phyloP scores from a whole-genome alignment of 2,888 invertebrate species.

The Cosmia trapezina region DNA sequence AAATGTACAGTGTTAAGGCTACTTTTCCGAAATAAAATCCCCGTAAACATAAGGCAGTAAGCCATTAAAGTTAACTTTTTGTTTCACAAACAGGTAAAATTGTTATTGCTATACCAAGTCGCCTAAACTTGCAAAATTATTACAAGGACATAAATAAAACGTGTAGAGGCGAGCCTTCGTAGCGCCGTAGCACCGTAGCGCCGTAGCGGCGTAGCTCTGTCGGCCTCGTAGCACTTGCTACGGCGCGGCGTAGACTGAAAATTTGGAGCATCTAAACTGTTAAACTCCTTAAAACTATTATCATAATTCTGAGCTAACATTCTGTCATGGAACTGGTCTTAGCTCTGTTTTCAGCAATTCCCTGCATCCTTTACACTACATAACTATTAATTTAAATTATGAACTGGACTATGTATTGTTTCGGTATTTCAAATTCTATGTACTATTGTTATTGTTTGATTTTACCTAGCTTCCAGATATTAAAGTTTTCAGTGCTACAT shows the following conservation, averaged over 20 bases:
- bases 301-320: slow-evolving; percentile 87
- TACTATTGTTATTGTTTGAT: slow-evolving; percentile 18
- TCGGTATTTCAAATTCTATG: slow-evolving; percentile 6
- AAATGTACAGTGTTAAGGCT: slow-evolving; percentile 23
- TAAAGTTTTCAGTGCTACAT: not conserved
- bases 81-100: slow-evolving; percentile 57
- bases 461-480: not conserved
- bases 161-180: slow-evolving; percentile 77
- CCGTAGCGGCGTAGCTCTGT: slow-evolving; percentile 68
- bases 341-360: slow-evolving; percentile 75
- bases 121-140: slow-evolving; percentile 82
- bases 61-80: slow-evolving; percentile 56
- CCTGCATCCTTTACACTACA: slow-evolving; percentile 75
- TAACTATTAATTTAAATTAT: slow-evolving; percentile 72
- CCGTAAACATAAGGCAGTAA: slow-evolving; percentile 55
- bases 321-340: slow-evolving; percentile 81
- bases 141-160: slow-evolving; percentile 82
- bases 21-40: slow-evolving; percentile 50
- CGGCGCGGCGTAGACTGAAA: slow-evolving; percentile 79
- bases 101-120: slow-evolving; percentile 58
- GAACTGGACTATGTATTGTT: slow-evolving; percentile 44
- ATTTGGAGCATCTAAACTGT: slow-evolving; percentile 83
- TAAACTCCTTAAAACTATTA: slow-evolving; percentile 85
- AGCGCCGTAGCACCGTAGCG: slow-evolving; percentile 71
- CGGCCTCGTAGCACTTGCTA: slow-evolving; percentile 76